A percentile compares a stretch with the other conserved stretches of the same genome.
These are phyloP conservation scores for Meles meles DNA, from an alignment of 2,113 vertebrate genomes.

Conservation along the genomic window DNA sequence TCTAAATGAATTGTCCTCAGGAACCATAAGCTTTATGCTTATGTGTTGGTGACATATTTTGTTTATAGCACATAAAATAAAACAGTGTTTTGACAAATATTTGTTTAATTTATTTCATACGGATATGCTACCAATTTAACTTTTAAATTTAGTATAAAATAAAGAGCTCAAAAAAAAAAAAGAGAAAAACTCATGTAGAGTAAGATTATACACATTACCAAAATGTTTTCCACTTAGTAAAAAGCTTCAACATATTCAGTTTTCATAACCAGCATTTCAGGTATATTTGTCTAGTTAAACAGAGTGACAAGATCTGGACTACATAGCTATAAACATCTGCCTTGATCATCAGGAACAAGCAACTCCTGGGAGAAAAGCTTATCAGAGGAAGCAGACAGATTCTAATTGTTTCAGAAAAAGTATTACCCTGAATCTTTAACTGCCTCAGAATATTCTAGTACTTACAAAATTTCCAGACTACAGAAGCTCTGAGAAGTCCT, in stretches of 20 bases:
- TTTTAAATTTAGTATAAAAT: background rate
- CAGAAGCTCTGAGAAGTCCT: background rate
- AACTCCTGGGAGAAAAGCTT: background rate
- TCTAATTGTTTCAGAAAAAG: background rate
- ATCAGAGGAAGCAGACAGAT: background rate
- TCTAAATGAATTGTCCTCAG: background rate
- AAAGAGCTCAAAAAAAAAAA: background rate
- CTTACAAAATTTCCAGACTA: background rate
- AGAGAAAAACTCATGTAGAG: background rate
- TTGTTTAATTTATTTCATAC: constrained; percentile 19
- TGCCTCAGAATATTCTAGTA: background rate
- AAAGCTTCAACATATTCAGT: background rate
- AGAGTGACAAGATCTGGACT: background rate
- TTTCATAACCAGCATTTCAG: background rate
- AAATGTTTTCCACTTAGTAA: background rate
- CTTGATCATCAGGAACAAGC: background rate
- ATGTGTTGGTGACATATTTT: background rate
- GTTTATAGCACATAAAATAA: background rate
- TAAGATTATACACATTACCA: background rate
- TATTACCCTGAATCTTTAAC: background rate
- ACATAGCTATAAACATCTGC: background rate
- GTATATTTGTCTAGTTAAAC: background rate
- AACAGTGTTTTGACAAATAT: constrained; percentile 31
- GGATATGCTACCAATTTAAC: background rate
- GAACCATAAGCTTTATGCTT: background rate